These are phyloP conservation scores for Sepioteuthis lessoniana DNA, from an alignment of 2,888 invertebrate species.

Conservation along the genomic window DNA sequence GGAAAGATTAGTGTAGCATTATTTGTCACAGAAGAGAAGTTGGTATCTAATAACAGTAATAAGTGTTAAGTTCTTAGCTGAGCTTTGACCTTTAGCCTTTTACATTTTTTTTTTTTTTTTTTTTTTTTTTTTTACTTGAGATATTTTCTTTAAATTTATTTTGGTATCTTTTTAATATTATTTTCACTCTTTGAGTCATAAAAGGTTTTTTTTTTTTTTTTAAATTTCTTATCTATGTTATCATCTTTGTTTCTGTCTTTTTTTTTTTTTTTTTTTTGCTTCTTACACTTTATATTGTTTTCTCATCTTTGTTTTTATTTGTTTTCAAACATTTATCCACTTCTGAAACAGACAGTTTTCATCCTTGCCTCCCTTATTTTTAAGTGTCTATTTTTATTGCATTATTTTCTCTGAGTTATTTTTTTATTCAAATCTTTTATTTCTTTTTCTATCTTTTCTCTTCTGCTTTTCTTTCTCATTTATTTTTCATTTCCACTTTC, in stretches of 20 bases:
- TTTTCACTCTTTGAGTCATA: not conserved
- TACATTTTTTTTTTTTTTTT: too few relatives aligned
- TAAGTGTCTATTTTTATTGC: not conserved
- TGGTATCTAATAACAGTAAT: not conserved
- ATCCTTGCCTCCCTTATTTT: not conserved
- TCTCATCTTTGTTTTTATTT: not conserved
- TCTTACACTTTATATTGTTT: not conserved
- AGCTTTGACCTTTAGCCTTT: not conserved
- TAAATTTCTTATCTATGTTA: too few relatives aligned
- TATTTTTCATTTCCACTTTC: not conserved
- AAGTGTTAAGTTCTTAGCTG: not conserved
- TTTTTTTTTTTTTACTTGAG: too few relatives aligned
- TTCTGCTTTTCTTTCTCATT: too few relatives aligned
- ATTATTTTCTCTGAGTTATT: not conserved
- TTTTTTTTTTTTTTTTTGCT: not conserved
- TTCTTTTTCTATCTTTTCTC: not conserved
- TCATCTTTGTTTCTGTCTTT: too few relatives aligned
- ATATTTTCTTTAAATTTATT: too few relatives aligned
- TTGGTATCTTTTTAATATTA: too few relatives aligned
- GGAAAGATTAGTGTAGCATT: not conserved
- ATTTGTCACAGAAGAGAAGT: not conserved
- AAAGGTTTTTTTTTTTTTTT: not conserved
- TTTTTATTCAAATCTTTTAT: not conserved
- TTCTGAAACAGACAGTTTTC: not conserved
- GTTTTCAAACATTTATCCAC: not conserved